Percentiles rank a stretch among this genome's conserved stretches.
Conservation (phyloP, 2,797 vertebrate genomes). For the Notolabrus celidotus region DNA sequence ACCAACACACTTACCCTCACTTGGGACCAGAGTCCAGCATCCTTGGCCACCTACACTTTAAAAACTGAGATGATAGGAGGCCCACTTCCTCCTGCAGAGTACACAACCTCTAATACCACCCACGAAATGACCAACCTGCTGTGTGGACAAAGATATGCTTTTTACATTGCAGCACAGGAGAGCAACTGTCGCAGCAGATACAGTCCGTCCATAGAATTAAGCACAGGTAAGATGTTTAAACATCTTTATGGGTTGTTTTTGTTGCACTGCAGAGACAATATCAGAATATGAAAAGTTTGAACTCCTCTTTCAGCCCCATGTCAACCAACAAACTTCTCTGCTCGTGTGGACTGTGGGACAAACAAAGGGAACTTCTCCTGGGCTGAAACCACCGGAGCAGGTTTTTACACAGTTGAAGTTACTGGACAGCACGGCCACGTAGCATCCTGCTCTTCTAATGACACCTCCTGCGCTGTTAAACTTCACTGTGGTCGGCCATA, state of each 20-base stretch:
- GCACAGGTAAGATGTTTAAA: conserved; percentile 67
- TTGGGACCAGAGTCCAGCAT: conserved; percentile 68
- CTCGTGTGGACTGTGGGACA: conserved; percentile 73
- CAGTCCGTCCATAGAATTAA: conserved; percentile 58
- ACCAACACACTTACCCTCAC: conserved; percentile 60
- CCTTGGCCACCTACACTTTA: conserved; percentile 57
- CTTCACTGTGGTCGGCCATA: conserved; percentile 75
- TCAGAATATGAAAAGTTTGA: neutral
- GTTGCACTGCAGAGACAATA: neutral
- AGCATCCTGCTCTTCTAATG: conserved; percentile 70
- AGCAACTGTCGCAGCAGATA: conserved; percentile 66
- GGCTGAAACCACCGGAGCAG: conserved; percentile 54
- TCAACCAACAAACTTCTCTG: conserved; percentile 67
- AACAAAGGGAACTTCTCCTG: conserved; percentile 76
- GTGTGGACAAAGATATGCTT: conserved; percentile 72
- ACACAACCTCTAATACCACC: conserved; percentile 40
- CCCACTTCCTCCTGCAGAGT: neutral
- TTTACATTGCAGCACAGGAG: conserved; percentile 59
- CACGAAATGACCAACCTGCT: conserved; percentile 46
- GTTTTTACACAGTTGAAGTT: conserved; percentile 66
- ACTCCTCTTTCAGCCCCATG: conserved; percentile 69
- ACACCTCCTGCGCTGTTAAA: conserved; percentile 64
- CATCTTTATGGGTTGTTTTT: neutral
- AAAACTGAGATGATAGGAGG: conserved; percentile 33
- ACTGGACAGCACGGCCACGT: conserved; percentile 63